Base-by-base conservation (phyloP, 2,888 invertebrate genomes). In the Eupithecia vulgata region DNA sequence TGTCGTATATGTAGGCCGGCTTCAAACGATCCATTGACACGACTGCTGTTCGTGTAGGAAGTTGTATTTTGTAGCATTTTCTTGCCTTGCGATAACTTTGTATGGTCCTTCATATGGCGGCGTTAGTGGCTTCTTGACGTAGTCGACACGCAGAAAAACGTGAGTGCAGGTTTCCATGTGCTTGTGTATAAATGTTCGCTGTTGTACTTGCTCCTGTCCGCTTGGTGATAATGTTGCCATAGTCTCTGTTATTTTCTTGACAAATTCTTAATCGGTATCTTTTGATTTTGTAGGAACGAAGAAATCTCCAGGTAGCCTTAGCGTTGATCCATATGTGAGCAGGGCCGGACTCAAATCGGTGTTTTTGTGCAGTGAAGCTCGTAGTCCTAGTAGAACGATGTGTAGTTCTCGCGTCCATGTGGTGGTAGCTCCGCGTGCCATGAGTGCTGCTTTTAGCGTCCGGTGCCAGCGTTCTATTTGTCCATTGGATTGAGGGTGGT, bases 401-500 rank as follows among this genome's bases (percentile, higher is more conserved):
- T n/a, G 57, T 57, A 57, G 6, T 57, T 57, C 57, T 21, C 21
- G 5, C n/a, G 21, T 57, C 57, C 57, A 57, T 57, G n/a, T 6
- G 21, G 25, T 21, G 57, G 25, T 71, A 40, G 70, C n/a, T 7
- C 52, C 71, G 25, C 66, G 25, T 5, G 69, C 57, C 67, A 75
- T 75, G 2, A 75, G 67, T 34, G 74, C 76, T 7, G 71, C 62
- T 67, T 78, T 74, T 37, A 74, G 40, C 52, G 71, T 72, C 8
- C 74, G 62, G 59, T 78, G 78, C 67, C 65, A 74, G 34, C 78
- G 34, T 68, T 78, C 78, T 2, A 76, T 64, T 42, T 69, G 68
- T 15, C 78, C 76, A 40, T 78, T 78, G 10, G 69, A 21, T 34
- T 75, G 75, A 30, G 77, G 77, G 37, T 37, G 6, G 37, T n/a